Evolutionary conservation across 92 coral and sea anemone genomes (phyloP).

Genomic region (Porites evermanni): DNA sequence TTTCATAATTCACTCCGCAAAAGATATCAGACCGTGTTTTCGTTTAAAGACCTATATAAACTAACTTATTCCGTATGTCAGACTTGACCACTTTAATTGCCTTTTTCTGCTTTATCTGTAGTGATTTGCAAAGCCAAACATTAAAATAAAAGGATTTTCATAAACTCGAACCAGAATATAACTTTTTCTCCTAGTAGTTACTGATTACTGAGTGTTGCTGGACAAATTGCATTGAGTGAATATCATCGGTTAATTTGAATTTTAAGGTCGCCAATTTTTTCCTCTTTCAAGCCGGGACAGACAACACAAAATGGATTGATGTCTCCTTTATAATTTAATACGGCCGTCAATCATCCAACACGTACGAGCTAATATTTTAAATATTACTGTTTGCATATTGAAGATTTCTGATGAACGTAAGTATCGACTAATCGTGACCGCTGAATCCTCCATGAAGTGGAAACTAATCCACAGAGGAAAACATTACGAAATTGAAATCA

Average conservation of each 20-base stretch:
- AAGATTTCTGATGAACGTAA: background rate
- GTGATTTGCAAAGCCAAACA: too few relatives aligned
- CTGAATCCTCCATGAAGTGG: background rate
- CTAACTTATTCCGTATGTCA: too few relatives aligned
- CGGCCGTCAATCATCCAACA: constrained; percentile 8
- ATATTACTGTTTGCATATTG: constrained; percentile 6
- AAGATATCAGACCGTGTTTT: too few relatives aligned
- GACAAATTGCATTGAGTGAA: background rate
- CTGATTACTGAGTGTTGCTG: background rate
- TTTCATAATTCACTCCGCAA: too few relatives aligned
- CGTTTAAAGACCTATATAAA: too few relatives aligned
- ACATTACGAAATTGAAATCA: background rate
- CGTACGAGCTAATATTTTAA: background rate
- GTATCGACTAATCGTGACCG: background rate
- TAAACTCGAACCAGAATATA: background rate
- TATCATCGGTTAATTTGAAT: constrained; percentile 7
- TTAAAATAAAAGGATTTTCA: background rate
- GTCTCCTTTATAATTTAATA: background rate
- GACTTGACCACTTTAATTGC: too few relatives aligned
- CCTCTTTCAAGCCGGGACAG: background rate
- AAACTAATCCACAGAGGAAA: background rate
- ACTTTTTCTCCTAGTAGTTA: background rate
- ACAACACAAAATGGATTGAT: background rate
- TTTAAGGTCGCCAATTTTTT: constrained; percentile 1
- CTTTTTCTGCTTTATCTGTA: too few relatives aligned